Conservation (phyloP, 1,140 invertebrate species). For the Vanessa tameamea region DNA sequence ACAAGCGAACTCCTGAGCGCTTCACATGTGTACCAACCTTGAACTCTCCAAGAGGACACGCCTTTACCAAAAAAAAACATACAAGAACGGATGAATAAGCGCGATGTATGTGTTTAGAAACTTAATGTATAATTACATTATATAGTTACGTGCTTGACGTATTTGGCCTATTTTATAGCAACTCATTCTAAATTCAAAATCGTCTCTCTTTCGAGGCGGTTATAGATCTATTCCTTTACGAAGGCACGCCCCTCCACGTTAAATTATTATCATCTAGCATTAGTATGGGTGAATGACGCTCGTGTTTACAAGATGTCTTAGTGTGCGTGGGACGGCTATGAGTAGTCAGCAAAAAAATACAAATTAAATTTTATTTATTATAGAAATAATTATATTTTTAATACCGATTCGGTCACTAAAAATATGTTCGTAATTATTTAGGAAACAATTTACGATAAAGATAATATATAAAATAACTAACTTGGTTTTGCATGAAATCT, state of each 20-base stretch:
- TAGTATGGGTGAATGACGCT: background rate
- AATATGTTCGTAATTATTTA: too few species aligned
- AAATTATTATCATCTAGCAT: background rate
- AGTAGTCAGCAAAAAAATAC: too few species aligned
- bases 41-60: conserved; percentile 16
- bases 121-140: conserved; percentile 21
- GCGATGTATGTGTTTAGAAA: conserved; percentile 24
- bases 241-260: too few species aligned
- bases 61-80: conserved; percentile 27
- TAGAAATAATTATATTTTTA: too few species aligned
- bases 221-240: background rate
- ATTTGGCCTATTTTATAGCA: background rate
- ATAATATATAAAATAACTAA: too few species aligned
- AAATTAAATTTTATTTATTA: too few species aligned
- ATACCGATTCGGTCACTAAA: too few species aligned
- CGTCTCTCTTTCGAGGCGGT: background rate
- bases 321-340: too few species aligned
- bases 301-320: too few species aligned
- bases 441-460: too few species aligned
- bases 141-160: conserved; percentile 1
- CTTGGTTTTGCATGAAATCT: too few species aligned
- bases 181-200: background rate
- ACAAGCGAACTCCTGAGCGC: background rate
- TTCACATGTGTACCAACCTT: conserved; percentile 10
- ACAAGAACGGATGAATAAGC: conserved; percentile 32